These are phyloP conservation scores for Casuarius casuarius DNA, from an alignment of 2,113 vertebrate species.

Conservation along the genomic window DNA sequence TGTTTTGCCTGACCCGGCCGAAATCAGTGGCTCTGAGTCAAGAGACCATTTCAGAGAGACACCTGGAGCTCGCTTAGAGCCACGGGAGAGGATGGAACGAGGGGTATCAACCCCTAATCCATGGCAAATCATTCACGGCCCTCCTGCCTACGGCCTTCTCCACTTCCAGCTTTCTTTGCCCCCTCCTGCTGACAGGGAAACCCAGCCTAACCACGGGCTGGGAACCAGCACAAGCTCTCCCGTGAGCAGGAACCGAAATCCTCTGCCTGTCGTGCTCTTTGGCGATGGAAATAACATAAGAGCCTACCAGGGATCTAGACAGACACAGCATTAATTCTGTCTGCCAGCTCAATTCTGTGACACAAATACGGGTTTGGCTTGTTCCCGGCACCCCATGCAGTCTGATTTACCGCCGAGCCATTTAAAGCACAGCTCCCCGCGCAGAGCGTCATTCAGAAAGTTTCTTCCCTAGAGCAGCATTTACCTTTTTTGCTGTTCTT, in stretches of 20 bases:
- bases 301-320: neutral
- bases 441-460: conserved; percentile 19
- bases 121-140: neutral
- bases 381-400: conserved; percentile 17
- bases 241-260: neutral
- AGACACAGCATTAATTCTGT: conserved; percentile 36
- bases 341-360: conserved; percentile 40
- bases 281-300: neutral
- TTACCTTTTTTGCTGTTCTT: neutral
- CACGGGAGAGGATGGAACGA: neutral
- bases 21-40: neutral
- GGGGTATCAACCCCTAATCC: conserved; percentile 11
- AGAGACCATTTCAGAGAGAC: neutral
- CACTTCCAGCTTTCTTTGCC: neutral
- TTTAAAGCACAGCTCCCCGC: conserved; percentile 10
- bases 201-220: neutral
- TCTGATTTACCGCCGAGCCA: conserved; percentile 2
- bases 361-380: conserved; percentile 16
- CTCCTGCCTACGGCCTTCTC: neutral
- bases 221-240: neutral
- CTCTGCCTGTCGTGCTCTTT: neutral
- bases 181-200: neutral
- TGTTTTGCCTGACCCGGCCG: neutral
- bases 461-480: neutral
- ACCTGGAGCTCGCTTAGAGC: neutral